Evolutionary conservation across 2,888 invertebrate genomes (phyloP).

Genomic region (Podabrus alpinus): DNA sequence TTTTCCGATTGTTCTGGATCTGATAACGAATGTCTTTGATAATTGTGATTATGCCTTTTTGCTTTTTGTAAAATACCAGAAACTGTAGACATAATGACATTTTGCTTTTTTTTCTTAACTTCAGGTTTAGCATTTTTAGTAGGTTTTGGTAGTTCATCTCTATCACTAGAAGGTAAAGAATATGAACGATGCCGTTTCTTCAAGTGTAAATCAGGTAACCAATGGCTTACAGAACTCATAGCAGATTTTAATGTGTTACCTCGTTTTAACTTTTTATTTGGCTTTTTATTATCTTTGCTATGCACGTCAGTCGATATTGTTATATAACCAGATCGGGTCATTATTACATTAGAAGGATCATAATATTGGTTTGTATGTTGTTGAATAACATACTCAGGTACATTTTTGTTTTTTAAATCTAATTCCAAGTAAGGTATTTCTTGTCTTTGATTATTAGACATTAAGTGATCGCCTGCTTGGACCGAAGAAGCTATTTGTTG

Average conservation of each 20-base stretch:
- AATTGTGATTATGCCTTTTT: constrained; percentile 66
- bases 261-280: constrained; percentile 69
- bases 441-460: constrained; percentile 51
- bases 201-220: constrained; percentile 81
- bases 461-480: constrained; percentile 45
- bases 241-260: constrained; percentile 75
- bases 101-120: constrained; percentile 74
- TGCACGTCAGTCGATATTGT: constrained; percentile 73
- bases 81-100: constrained; percentile 80
- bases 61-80: constrained; percentile 86
- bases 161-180: constrained; percentile 75
- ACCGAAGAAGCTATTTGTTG: constrained; percentile 43
- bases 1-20: constrained; percentile 79
- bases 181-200: constrained; percentile 80
- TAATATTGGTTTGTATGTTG: constrained; percentile 54
- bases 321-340: constrained; percentile 78
- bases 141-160: constrained; percentile 60
- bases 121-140: constrained; percentile 53
- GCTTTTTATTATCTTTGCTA: constrained; percentile 59
- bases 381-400: constrained; percentile 56
- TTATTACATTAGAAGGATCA: constrained; percentile 66
- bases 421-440: constrained; percentile 55
- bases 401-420: constrained; percentile 59
- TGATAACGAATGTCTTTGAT: constrained; percentile 69
- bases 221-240: constrained; percentile 78